Conservation (phyloP, 2,888 invertebrate species). For the Taenaris catops region DNA sequence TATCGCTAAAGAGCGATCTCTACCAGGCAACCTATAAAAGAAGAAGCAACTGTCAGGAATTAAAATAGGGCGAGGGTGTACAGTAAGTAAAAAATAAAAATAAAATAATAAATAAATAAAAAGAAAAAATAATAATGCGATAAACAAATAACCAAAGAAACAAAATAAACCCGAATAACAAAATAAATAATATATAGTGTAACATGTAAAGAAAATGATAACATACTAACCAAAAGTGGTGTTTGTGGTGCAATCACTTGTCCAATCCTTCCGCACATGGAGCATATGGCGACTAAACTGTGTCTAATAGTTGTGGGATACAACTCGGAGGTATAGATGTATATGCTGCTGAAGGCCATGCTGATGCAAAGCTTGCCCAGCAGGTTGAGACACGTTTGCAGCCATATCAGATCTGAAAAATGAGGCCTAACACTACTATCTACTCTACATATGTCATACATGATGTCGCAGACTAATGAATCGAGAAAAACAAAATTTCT, state of each 20-base stretch:
- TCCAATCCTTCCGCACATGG: slow-evolving; percentile 83
- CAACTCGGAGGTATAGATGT: slow-evolving; percentile 82
- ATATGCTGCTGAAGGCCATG: slow-evolving; percentile 68
- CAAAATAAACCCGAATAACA: no score
- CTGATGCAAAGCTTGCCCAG: slow-evolving; percentile 67
- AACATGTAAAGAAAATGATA: background rate
- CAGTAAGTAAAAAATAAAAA: no score
- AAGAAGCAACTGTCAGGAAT: background rate
- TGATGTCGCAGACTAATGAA: no score
- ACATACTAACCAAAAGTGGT: slow-evolving; percentile 77
- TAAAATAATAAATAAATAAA: no score
- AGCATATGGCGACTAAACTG: slow-evolving; percentile 81
- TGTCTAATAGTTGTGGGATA: slow-evolving; percentile 83
- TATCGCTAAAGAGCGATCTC: no score
- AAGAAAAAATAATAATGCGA: no score
- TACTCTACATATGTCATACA: slow-evolving; percentile 4
- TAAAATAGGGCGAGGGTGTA: no score
- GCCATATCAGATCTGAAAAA: slow-evolving; percentile 54
- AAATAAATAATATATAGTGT: no score
- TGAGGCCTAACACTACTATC: slow-evolving; percentile 8
- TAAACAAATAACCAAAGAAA: no score
- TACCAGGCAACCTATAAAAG: no score
- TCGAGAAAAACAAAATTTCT: no score
- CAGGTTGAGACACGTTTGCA: slow-evolving; percentile 72
- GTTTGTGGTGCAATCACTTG: slow-evolving; percentile 84